A percentile compares a stretch with the other conserved stretches of the same genome.
These are phyloP conservation scores for Vanessa cardui DNA, from an alignment of 2,888 invertebrate species.

Conservation along the genomic window DNA sequence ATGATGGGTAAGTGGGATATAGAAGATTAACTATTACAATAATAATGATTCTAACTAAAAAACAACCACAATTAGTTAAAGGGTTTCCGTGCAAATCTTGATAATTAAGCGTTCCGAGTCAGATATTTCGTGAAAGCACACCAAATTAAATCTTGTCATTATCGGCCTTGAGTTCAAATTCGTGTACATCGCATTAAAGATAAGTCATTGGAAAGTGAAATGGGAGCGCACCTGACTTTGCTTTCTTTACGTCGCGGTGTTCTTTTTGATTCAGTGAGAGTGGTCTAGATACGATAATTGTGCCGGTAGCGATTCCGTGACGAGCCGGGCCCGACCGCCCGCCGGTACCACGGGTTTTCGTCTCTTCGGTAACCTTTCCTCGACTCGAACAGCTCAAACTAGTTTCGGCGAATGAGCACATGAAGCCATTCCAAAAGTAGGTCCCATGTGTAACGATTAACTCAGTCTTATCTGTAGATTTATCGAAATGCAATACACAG, in stretches of 20 bases:
- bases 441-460: conserved; percentile 12
- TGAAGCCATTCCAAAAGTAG: conserved; percentile 16
- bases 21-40: conserved; percentile 20
- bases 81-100: conserved; percentile 77
- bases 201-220: conserved; percentile 81
- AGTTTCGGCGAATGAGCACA: conserved; percentile 30
- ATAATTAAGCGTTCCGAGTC: conserved; percentile 68
- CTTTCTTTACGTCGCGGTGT: conserved; percentile 77
- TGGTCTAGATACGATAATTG: conserved; percentile 81
- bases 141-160: conserved; percentile 47
- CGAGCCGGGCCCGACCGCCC: conserved; percentile 60
- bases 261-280: conserved; percentile 81
- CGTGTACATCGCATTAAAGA: conserved; percentile 50
- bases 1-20: neutral
- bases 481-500: too few species aligned
- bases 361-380: conserved; percentile 37
- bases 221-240: conserved; percentile 80
- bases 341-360: conserved; percentile 43
- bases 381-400: conserved; percentile 30
- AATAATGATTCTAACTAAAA: conserved; percentile 62
- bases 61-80: conserved; percentile 72
- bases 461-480: too few species aligned
- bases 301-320: conserved; percentile 74
- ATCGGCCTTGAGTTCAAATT: conserved; percentile 53
- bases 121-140: conserved; percentile 35